Evolutionary conservation across 2,113 vertebrate genomes (phyloP), one percentile per base, ranked within the genome.

Genomic region (Parus major): DNA sequence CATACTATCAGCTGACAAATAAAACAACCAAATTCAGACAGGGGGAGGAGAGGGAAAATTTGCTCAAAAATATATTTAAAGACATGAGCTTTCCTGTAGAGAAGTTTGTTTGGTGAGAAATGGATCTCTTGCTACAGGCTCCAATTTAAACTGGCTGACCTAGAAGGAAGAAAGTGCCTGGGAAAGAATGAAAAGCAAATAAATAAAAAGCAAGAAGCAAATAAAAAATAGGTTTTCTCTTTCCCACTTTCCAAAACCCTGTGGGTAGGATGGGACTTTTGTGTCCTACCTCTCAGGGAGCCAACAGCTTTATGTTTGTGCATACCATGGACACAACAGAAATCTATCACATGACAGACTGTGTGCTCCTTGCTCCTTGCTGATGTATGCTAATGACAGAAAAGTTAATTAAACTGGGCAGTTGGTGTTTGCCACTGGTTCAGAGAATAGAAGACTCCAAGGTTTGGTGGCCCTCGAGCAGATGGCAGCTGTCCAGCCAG

Each of bases 41-140:
- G 36, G 29, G 29, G 56, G n/a, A 77, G 59, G 49, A 95, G 77
- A 91, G 55, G 59, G 53, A 33, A 92, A 92, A 82, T 20, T 76
- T 78, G 19, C 33, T 78, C 18, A 52, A 33, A 88, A 77, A 73
- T 83, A 41, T 93, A 92, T 96, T 97, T 96, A 93, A 95, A 93
- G 86, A 56, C 41, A 25, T 44, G 49, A 64, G 36, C 92, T 93
- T 94, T 90, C 90, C 86, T 91, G 80, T 75, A 80, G 86, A 94
- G 82, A 65, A 85, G 93, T 96, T 86, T 96, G 85, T 96, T 65
- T 93, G 84, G 68, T 92, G 95, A 93, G 83, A 96, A 97, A 96
- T 87, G 73, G 71, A 77, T 66, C 57, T 95, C 80, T 90, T 86
- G 82, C 95, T 91, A 92, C 60, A 33, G 92, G 31, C 75, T 81